These are phyloP conservation scores for Sebastes oblongus DNA, from an alignment of 2,797 vertebrate genomes.

Conservation along the genomic window DNA sequence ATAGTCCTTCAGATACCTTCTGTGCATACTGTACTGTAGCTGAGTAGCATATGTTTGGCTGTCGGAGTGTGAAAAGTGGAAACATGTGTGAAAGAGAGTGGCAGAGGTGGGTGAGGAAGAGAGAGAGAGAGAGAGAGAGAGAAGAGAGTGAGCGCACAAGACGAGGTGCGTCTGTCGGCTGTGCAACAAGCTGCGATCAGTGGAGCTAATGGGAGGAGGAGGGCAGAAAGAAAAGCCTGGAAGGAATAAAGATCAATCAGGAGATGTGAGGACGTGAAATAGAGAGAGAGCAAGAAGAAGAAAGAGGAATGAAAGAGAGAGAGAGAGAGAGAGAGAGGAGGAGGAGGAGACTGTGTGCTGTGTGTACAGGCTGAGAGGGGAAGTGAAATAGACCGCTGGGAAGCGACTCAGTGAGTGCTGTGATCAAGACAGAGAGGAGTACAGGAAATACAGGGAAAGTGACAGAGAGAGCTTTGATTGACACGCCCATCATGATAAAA, in stretches of 20 bases:
- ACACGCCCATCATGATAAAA: neutral
- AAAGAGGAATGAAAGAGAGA: neutral
- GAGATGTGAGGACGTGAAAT: constrained; percentile 36
- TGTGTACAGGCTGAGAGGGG: constrained; percentile 6
- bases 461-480: constrained; percentile 29
- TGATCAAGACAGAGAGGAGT: constrained; percentile 35
- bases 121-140: neutral
- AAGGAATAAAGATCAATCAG: constrained; percentile 44
- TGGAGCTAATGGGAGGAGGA: constrained; percentile 39
- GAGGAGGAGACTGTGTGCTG: constrained; percentile 24
- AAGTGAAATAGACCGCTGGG: constrained; percentile 35
- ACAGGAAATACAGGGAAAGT: constrained; percentile 42
- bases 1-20: neutral
- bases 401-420: constrained; percentile 32
- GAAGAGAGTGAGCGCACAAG: constrained; percentile 10
- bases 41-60: constrained; percentile 33
- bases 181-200: constrained; percentile 67
- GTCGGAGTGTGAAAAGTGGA: constrained; percentile 31
- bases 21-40: neutral
- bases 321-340: neutral
- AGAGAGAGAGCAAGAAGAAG: constrained; percentile 12
- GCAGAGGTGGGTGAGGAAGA: constrained; percentile 27
- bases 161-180: constrained; percentile 17
- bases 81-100: constrained; percentile 32
- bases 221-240: constrained; percentile 34